Conservation (phyloP, 1,140 invertebrate genomes). For the Drosophila pseudoobscura region DNA sequence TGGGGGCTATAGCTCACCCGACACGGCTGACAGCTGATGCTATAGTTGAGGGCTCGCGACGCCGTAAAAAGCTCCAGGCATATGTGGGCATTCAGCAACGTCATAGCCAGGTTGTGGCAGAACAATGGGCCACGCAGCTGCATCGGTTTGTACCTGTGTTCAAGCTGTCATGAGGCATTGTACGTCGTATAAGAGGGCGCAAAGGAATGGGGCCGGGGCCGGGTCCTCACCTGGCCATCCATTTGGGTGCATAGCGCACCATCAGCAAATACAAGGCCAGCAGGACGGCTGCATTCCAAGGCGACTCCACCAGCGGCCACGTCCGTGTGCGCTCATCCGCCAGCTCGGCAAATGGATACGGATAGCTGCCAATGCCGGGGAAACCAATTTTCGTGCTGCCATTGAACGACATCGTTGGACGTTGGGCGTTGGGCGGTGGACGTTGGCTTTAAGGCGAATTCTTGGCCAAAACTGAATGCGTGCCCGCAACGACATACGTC, state of each 20-base stretch:
- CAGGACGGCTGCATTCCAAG: conserved; percentile 89
- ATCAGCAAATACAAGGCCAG: conserved; percentile 91
- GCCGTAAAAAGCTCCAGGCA: conserved; percentile 90
- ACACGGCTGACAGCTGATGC: conserved; percentile 95
- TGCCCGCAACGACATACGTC: not conserved
- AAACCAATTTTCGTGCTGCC: conserved; percentile 30
- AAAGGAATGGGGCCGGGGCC: conserved; percentile 1
- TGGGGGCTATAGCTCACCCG: conserved; percentile 91
- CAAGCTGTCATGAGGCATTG: conserved; percentile 23
- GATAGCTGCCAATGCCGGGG: conserved; percentile 28
- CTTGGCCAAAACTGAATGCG: conserved; percentile 33
- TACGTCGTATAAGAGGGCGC: conserved; percentile 2
- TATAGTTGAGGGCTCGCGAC: conserved; percentile 91
- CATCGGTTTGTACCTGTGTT: conserved; percentile 87
- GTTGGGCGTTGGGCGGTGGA: not conserved
- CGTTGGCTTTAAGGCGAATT: conserved; percentile 18
- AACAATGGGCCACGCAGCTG: conserved; percentile 91
- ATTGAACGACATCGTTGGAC: conserved; percentile 19
- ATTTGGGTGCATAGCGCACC: conserved; percentile 91
- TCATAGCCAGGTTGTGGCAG: conserved; percentile 94
- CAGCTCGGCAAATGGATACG: conserved; percentile 46
- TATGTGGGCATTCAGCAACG: conserved; percentile 93
- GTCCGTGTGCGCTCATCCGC: conserved; percentile 88
- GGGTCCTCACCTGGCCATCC: conserved; percentile 88
- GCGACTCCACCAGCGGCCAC: conserved; percentile 94